These are phyloP conservation scores for Limenitis camilla DNA, from an alignment of 2,888 invertebrate species.

Conservation along the genomic window DNA sequence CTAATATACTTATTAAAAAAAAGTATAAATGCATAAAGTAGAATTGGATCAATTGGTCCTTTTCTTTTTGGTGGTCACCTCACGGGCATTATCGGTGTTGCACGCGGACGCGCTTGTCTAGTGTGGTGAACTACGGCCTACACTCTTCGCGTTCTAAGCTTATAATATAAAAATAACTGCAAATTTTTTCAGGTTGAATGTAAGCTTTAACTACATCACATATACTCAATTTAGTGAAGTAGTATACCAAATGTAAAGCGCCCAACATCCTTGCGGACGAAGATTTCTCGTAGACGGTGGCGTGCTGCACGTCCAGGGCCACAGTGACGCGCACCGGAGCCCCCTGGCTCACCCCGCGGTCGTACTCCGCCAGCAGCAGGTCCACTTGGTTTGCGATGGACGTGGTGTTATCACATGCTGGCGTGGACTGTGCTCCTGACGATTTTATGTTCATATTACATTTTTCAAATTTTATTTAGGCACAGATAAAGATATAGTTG, in stretches of 20 bases:
- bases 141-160: background rate
- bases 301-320: conserved; percentile 75
- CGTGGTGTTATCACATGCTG: conserved; percentile 42
- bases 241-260: conserved; percentile 72
- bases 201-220: background rate
- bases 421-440: conserved; percentile 13
- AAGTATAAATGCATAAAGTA: too few species aligned
- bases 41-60: too few species aligned
- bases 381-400: conserved; percentile 46
- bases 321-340: conserved; percentile 63
- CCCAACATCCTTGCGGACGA: conserved; percentile 69
- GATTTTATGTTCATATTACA: background rate
- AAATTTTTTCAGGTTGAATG: background rate
- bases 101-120: too few species aligned
- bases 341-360: conserved; percentile 44
- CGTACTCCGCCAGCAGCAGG: conserved; percentile 58
- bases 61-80: too few species aligned
- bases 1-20: too few species aligned
- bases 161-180: background rate
- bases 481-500: background rate
- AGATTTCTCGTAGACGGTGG: conserved; percentile 78
- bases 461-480: background rate
- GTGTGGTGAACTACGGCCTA: too few species aligned
- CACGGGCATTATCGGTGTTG: too few species aligned
- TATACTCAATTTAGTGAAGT: background rate